Evolutionary conservation across 2,797 vertebrate genomes (phyloP).

Genomic region (Vultur gryphus): DNA sequence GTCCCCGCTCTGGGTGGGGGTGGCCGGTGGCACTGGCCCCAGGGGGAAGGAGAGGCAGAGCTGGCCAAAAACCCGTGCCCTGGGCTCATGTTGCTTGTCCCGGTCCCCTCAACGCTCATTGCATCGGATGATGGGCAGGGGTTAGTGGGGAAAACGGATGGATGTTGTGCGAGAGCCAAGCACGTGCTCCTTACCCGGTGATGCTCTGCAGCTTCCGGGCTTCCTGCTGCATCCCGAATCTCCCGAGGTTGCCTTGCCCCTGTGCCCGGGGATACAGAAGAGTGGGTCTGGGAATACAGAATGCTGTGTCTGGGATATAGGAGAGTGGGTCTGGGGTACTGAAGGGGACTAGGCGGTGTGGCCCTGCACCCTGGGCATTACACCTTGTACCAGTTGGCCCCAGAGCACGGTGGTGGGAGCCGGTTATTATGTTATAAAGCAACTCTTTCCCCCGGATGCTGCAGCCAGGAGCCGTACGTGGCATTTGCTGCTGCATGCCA

Average conservation of each 20-base stretch:
- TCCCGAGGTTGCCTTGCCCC: fast-evolving
- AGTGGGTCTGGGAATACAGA: neutral
- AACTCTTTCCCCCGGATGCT: neutral
- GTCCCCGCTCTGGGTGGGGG: fast-evolving
- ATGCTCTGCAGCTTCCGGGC: neutral
- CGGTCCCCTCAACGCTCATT: neutral
- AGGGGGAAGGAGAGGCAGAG: neutral
- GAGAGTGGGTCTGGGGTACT: neutral
- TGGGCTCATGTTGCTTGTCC: neutral
- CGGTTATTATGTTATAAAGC: neutral
- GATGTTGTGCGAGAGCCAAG: neutral
- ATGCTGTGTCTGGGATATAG: neutral
- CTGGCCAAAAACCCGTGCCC: neutral
- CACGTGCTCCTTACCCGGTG: neutral
- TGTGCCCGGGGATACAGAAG: neutral
- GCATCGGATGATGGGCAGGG: neutral
- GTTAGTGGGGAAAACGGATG: neutral
- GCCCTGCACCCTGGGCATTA: neutral
- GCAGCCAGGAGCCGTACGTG: neutral
- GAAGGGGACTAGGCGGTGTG: neutral
- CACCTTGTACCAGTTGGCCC: neutral
- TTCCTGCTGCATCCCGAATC: neutral
- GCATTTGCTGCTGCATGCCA: neutral
- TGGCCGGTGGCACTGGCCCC: neutral
- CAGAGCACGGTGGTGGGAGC: fast-evolving